Base-by-base conservation (phyloP, 2,113 vertebrate species). In the Axis porcinus region DNA sequence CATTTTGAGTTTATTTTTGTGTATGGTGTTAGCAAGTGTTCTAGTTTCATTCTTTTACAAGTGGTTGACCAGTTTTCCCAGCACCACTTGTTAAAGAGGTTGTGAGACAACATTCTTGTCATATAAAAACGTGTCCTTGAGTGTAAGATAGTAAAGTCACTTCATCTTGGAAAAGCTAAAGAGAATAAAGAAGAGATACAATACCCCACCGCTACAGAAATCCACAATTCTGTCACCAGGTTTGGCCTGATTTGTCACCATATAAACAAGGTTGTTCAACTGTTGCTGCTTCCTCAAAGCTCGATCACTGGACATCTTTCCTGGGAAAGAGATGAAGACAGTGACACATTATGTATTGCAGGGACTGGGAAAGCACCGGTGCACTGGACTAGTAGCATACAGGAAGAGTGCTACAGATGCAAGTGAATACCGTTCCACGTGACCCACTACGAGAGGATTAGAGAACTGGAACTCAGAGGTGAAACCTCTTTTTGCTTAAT, bases 181-280 rank as follows among this genome's bases (percentile, higher is more conserved):
- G 85, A 52, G 36, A 47, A 86, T 16, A 54, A 92, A 82, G 40
- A 89, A 97, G 96, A 97, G 86, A 95, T 82, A 95, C 40, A 79
- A 93, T 99, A 99, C 99, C 99, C 99, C 99, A 64, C 99, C 99
- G 27, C 99, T 99, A 99, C 99, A 99, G 98, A 99, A 99, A 98
- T 99, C 99, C 98, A 99, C 99, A 89, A 99, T 98, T 21, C 99
- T 99, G 98, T 99, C 95, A 83, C 99, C 99, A 7, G 99, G 99
- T n/a, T 98, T 99, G 40, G 99, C 99, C 28, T 99, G 98, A 92
- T 99, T 98, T 9, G 96, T 99, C 93, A 99, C 99, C 54, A 99
- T 99, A 90, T 99, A 99, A 78, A 99, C 99, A 98, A 99, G 98
- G 98, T 99, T 99, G 98, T 99, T 99, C 98, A 99, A 98, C 62